These are phyloP conservation scores for Hafferia zeledoni DNA, from an alignment of 2,797 vertebrate genomes.

Conservation along the genomic window DNA sequence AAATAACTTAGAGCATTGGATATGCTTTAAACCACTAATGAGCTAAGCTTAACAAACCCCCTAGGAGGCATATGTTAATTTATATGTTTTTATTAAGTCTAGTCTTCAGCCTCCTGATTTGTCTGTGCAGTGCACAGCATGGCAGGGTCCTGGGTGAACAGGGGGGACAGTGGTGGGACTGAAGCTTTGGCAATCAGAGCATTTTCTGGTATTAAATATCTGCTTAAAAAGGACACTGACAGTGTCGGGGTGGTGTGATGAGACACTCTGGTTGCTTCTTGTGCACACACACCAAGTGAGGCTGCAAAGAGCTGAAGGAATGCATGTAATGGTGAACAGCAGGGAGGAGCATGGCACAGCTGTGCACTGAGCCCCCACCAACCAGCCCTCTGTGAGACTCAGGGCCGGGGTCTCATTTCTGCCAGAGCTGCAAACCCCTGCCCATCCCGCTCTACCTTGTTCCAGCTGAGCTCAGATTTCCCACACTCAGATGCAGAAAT, in stretches of 20 bases:
- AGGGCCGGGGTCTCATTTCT: background rate
- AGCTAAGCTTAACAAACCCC: slow-evolving; percentile 42
- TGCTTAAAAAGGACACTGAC: background rate
- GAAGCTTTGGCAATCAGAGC: background rate
- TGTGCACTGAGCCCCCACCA: background rate
- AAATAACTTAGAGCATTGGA: slow-evolving; percentile 52
- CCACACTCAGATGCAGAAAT: background rate
- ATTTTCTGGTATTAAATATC: background rate
- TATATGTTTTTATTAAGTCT: slow-evolving; percentile 53
- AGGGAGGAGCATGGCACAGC: background rate
- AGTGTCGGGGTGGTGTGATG: fast-evolving
- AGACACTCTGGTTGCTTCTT: background rate
- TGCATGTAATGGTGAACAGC: fast-evolving
- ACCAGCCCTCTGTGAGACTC: fast-evolving
- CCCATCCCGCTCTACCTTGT: background rate
- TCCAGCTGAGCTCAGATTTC: background rate
- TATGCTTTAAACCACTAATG: slow-evolving; percentile 58
- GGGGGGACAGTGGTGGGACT: background rate
- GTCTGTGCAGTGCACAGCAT: background rate
- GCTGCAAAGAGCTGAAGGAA: background rate
- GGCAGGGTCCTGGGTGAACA: background rate
- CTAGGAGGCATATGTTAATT: slow-evolving; percentile 53
- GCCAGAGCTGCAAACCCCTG: background rate
- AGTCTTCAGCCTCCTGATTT: slow-evolving; percentile 10
- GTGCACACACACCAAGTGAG: background rate